A percentile compares a stretch with the other conserved stretches of the same genome.
Conservation (phyloP, 2,113 vertebrate genomes). For the Pseudorectes ferrugineus region DNA sequence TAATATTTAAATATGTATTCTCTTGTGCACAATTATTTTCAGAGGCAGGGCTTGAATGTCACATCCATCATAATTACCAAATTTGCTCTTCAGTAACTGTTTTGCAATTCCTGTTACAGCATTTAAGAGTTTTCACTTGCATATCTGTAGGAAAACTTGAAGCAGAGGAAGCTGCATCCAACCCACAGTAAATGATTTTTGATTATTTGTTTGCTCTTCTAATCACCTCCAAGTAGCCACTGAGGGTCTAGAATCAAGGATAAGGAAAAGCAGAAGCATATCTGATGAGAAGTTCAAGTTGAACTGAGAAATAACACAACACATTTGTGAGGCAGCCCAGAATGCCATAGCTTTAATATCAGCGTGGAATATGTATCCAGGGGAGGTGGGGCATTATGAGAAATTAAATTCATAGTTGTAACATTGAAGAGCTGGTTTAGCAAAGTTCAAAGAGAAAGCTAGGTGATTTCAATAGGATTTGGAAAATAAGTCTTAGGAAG, state of each 20-base stretch:
- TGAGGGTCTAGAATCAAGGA: neutral
- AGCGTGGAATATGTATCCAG: neutral
- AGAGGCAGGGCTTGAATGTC: neutral
- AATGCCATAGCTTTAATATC: neutral
- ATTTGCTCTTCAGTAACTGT: neutral
- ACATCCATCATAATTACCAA: neutral
- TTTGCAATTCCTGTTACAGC: neutral
- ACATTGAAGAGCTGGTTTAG: neutral
- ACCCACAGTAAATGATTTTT: neutral
- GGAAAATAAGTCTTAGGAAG: neutral
- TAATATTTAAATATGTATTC: neutral
- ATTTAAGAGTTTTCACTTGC: neutral
- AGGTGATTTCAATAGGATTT: neutral
- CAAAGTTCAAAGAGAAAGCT: neutral
- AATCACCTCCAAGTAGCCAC: neutral
- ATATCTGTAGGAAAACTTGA: neutral
- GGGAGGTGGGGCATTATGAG: neutral
- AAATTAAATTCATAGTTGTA: neutral
- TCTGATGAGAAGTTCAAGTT: neutral
- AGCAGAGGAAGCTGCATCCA: neutral
- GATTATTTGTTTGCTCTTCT: neutral
- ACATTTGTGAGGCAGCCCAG: accelerated
- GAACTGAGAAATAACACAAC: neutral
- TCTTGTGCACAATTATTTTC: neutral
- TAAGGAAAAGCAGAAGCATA: neutral